Base-by-base conservation (phyloP, 2,797 vertebrate genomes). In the Enteromius thamalakanensis region DNA sequence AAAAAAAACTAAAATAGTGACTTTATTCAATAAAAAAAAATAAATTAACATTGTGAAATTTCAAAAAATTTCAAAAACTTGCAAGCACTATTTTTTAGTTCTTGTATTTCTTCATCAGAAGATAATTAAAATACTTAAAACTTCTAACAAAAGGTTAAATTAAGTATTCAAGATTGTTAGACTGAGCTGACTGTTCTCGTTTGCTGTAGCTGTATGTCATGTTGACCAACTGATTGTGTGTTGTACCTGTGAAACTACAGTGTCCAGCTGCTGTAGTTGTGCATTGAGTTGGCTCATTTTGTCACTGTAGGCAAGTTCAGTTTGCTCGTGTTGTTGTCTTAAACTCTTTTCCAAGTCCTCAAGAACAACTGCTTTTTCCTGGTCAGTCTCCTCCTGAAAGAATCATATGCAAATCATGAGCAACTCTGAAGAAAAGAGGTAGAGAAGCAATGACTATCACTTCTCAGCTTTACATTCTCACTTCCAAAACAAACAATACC, bases 221-320 rank as follows among this genome's bases (percentile, higher is more conserved):
- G 45, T 34, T 74, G 29, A 74, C 26, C 2, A 7, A 29, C 0
- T 8, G 70, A 21, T 34, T 51, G 37, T 4, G 1, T 83, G 1
- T 42, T 29, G 69, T 88, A 98, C 97, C 96, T 98, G 94, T 49
- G 87, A 88, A 51, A 95, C 93, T 32, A 94, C 87, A 58, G 88
- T 81, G n/a, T 92, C 90, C 14, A 94, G 94, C 84, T 96, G 94
- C 85, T 95, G 94, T 12, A 98, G 93, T 84, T 95, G 94, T 23
- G 86, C 80, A 29, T 92, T 93, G 62, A 96, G 90, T 64, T 91
- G 89, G 69, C 94, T 94, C 88, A 93, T 94, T 83, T 97, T 95
- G 78, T 90, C 89, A 0, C 89, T 92, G 85, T 93, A 92, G 89
- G 88, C 84, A 37, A 21, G 80, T 80, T 93, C 94, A 55, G 89